These are phyloP conservation scores for Peromyscus leucopus DNA, from an alignment of 2,113 vertebrate species.

Conservation along the genomic window DNA sequence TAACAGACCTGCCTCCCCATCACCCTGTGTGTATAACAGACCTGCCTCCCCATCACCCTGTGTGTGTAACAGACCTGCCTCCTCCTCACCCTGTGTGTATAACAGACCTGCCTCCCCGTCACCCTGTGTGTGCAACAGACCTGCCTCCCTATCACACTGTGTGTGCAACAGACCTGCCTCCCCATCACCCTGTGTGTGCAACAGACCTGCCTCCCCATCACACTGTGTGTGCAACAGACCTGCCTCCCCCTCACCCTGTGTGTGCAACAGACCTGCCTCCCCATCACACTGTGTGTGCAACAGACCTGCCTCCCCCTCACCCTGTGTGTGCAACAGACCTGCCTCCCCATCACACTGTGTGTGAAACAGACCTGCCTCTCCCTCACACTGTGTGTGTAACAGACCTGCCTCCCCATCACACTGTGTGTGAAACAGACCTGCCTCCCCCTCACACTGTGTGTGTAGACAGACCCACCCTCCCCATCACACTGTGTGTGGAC, in stretches of 20 bases:
- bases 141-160: not conserved
- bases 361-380: not conserved
- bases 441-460: not conserved
- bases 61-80: not conserved
- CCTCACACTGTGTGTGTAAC: not conserved
- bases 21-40: not conserved
- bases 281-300: not conserved
- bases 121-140: not conserved
- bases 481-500: not conserved
- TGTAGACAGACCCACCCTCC: not conserved
- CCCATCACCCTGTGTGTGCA: not conserved
- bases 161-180: not conserved
- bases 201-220: not conserved
- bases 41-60: rapidly evolving
- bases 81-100: not conserved
- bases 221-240: rapidly evolving
- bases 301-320: not conserved
- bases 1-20: not conserved
- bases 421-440: rapidly evolving
- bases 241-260: not conserved
- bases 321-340: not conserved
- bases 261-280: not conserved
- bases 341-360: not conserved
- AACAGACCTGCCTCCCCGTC: not conserved
- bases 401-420: not conserved